A percentile compares a stretch with the other conserved stretches of the same genome.
Conservation (phyloP, 2,888 invertebrate species). For the Synanthedon andrenaeformis region DNA sequence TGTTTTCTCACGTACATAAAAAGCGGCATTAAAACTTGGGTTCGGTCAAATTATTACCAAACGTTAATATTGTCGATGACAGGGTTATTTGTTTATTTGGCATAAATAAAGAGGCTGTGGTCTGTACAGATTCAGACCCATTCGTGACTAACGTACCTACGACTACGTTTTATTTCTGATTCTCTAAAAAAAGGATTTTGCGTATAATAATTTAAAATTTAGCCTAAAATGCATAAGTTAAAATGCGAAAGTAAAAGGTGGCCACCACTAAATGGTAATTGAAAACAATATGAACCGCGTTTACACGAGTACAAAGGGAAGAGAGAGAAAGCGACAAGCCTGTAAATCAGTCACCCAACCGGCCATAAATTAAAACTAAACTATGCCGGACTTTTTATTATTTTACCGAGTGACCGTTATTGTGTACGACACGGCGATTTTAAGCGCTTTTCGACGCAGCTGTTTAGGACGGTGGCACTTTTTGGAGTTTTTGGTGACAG, state of each 20-base stretch:
- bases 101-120: no score
- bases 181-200: no score
- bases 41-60: constrained; percentile 22
- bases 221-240: no score
- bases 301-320: not conserved
- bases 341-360: constrained; percentile 39
- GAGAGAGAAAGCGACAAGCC: constrained; percentile 22
- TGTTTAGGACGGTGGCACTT: not conserved
- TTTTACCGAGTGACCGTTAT: constrained; percentile 8
- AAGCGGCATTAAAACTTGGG: constrained; percentile 33
- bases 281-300: not conserved
- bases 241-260: no score
- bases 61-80: constrained; percentile 3
- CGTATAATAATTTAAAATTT: no score
- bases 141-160: no score
- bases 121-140: no score
- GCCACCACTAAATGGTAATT: no score
- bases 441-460: constrained; percentile 9
- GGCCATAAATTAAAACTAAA: constrained; percentile 48
- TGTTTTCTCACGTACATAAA: constrained; percentile 56
- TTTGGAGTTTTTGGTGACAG: not conserved
- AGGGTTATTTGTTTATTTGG: not conserved
- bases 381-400: constrained; percentile 41
- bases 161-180: no score
- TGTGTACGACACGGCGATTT: constrained; percentile 19